A percentile compares a stretch with the other conserved stretches of the same genome.
Conservation (phyloP, 2,888 invertebrate species). For the Volucella zonaria region DNA sequence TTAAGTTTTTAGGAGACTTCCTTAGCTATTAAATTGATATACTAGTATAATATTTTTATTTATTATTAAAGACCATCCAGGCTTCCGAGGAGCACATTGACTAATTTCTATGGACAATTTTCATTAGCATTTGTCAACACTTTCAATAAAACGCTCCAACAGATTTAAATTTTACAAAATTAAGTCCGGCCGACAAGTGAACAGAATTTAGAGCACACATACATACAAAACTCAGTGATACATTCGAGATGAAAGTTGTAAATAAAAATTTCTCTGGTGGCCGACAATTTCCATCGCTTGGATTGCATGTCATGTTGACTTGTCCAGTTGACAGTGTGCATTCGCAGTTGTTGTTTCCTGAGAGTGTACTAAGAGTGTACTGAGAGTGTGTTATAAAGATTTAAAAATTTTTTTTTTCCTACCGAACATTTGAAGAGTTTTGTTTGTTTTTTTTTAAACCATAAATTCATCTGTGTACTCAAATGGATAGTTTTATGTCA, state of each 20-base stretch:
- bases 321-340: conserved; percentile 39
- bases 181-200: conserved; percentile 27
- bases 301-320: conserved; percentile 43
- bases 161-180: neutral
- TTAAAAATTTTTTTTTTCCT: no score
- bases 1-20: no score
- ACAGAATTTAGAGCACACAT: neutral
- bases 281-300: conserved; percentile 46
- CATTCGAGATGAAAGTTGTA: conserved; percentile 26
- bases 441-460: no score
- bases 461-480: neutral
- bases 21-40: no score
- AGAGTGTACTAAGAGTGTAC: conserved; percentile 37
- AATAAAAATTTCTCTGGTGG: conserved; percentile 17
- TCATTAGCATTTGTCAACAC: no score
- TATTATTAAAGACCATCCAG: no score
- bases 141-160: no score
- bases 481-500: conserved; percentile 80
- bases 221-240: conserved; percentile 3
- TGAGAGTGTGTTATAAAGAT: no score
- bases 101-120: no score
- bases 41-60: no score
- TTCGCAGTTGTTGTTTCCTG: conserved; percentile 32
- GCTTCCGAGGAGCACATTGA: no score
- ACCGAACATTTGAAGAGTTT: no score